phyloP scores from a whole-genome alignment of 1,140 invertebrate genomes.

The Heliothis virescens region DNA sequence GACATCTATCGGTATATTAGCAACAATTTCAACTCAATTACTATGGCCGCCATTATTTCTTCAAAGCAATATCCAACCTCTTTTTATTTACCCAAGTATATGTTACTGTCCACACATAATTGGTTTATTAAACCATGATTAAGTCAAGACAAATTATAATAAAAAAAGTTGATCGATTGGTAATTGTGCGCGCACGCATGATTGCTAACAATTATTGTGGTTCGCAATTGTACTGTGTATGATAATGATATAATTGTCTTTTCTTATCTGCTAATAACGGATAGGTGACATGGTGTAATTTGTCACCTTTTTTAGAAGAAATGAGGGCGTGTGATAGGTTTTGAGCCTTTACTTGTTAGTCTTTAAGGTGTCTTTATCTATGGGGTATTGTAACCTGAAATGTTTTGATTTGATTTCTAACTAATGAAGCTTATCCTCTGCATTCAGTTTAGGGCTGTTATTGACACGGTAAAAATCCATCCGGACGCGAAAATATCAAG shows the following conservation, averaged over 20 bases:
- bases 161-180: conserved; percentile 36
- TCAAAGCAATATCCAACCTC: neutral
- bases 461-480: no score
- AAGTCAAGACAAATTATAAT: conserved; percentile 44
- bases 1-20: neutral
- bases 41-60: neutral
- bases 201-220: conserved; percentile 17
- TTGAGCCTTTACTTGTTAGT: no score
- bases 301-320: neutral
- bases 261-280: neutral
- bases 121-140: conserved; percentile 43
- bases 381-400: no score
- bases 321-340: no score
- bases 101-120: conserved; percentile 19
- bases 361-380: no score
- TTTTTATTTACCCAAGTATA: conserved; percentile 33
- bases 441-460: no score
- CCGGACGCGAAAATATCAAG: no score
- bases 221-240: conserved; percentile 33
- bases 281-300: neutral
- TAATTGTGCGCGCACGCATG: conserved; percentile 30
- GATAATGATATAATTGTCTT: conserved; percentile 14
- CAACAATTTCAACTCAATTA: neutral
- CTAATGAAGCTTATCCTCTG: no score
- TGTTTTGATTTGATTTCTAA: no score